Percentiles rank a stretch among this genome's conserved stretches.
These are phyloP conservation scores for Andrena fulva DNA, from an alignment of 2,888 invertebrate species.

Conservation along the genomic window DNA sequence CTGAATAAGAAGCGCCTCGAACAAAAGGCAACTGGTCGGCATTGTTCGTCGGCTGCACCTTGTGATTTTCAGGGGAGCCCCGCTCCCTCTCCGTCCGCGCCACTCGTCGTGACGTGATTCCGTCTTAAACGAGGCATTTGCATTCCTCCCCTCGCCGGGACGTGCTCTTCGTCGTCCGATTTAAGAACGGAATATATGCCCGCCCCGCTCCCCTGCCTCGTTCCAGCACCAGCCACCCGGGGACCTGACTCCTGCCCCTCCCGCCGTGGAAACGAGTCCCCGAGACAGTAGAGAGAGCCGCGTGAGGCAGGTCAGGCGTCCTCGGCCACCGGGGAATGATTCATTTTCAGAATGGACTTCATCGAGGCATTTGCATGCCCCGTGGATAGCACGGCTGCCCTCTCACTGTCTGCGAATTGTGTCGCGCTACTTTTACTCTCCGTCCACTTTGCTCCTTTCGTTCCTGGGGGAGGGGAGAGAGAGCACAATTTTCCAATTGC, in stretches of 20 bases:
- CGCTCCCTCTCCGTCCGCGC: conserved; percentile 7
- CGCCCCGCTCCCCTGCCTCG: neutral
- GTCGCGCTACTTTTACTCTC: neutral
- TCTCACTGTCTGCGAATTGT: conserved; percentile 45
- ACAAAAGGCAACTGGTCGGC: conserved; percentile 51
- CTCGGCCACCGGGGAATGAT: conserved; percentile 66
- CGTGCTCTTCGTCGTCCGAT: conserved; percentile 29
- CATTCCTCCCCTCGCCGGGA: conserved; percentile 57
- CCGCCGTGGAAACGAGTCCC: conserved; percentile 35
- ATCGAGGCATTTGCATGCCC: conserved; percentile 60
- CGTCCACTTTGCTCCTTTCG: neutral
- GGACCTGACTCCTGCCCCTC: neutral
- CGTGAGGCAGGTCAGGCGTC: conserved; percentile 75
- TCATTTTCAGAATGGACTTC: conserved; percentile 64
- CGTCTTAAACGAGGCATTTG: conserved; percentile 68
- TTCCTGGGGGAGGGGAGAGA: neutral
- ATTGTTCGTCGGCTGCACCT: conserved; percentile 53
- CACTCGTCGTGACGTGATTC: conserved; percentile 50
- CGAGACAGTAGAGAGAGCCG: conserved; percentile 61
- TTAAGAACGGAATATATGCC: conserved; percentile 45
- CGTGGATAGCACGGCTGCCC: conserved; percentile 35
- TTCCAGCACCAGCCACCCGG: too few species aligned
- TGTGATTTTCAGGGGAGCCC: conserved; percentile 53
- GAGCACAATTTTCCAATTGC: conserved; percentile 2
- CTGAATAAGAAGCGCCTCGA: conserved; percentile 57